Evolutionary conservation across 2,888 invertebrate species (phyloP), one percentile per base, ranked within the genome.

Genomic region (Acanthosepion pharaonis): DNA sequence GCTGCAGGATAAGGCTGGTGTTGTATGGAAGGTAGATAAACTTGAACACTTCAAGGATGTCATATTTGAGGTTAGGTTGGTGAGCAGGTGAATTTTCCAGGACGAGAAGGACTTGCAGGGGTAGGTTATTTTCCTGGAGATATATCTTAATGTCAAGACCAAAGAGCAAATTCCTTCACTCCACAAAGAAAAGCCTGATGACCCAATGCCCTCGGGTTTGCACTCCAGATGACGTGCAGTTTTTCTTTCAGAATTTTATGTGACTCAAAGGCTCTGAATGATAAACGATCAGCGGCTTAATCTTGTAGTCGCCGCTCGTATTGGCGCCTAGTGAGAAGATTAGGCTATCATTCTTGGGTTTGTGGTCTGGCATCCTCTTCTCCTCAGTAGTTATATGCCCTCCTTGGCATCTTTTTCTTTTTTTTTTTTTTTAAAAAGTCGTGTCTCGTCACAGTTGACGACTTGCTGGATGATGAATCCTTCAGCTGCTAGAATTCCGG

Each of bases 251-350:
- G 28, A 33, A 33, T 91, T 25, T 91, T 91, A 91, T 91, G 91
- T 91, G 91, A 91, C 25, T 91, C 20, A 91, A 91, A 91, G 0
- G 91, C 91, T 91, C 91, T 91, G 91, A 91, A 91, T 91, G 91
- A 25, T 91, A 91, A 23, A 91, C 33, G 91, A 91, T 15, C 91
- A 33, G 25, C 11, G 91, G 91, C 91, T 91, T 33, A 25, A 91
- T 91, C 91, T 91, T 91, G 91, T n/a, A 91, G 91, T 91, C 33
- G 91, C 91, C 25, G 25, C 91, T 91, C 18, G 91, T 25, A 91
- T 23, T 91, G 91, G 91, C 91, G 25, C 91, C 11, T 33, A 91
- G 4, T 91, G 91, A 1, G 4, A 91, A 0, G 91, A 18, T 91
- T 28, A 33, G 15, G 11, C 53, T 53, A 15, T 53, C 53, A 9